Conservation (phyloP, 2,888 invertebrate species). For the Pocota personata region DNA sequence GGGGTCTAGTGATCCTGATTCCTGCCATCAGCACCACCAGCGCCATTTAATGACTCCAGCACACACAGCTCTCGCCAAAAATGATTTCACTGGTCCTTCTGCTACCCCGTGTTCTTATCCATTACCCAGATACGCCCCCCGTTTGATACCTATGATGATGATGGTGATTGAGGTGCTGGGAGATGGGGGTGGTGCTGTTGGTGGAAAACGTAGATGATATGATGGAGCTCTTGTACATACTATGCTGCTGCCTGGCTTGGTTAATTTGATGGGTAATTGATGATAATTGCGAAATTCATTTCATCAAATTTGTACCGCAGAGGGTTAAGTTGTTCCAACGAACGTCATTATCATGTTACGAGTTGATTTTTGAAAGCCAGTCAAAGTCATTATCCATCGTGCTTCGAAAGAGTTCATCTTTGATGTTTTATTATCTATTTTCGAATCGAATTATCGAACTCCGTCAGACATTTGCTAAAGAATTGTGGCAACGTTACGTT, state of each 20-base stretch:
- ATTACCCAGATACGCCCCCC: constrained; percentile 15
- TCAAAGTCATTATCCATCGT: neutral
- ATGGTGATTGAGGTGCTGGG: constrained; percentile 21
- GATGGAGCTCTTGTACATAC: constrained; percentile 27
- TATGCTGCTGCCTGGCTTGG: constrained; percentile 39
- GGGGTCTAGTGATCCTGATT: constrained; percentile 55
- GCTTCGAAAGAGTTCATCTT: neutral
- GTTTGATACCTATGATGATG: constrained; percentile 34
- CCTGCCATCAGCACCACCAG: constrained; percentile 58
- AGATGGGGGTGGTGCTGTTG: neutral
- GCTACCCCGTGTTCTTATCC: constrained; percentile 16
- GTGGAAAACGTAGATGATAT: neutral
- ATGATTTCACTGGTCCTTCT: constrained; percentile 53
- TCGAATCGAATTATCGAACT: neutral
- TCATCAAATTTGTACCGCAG: constrained; percentile 63
- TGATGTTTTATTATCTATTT: neutral
- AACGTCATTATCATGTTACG: constrained; percentile 39
- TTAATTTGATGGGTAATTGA: constrained; percentile 71
- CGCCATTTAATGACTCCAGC: constrained; percentile 56
- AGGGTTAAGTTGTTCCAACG: constrained; percentile 53
- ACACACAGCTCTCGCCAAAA: constrained; percentile 45
- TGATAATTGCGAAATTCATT: constrained; percentile 70
- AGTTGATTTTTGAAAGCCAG: constrained; percentile 1
- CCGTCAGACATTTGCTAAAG: neutral
- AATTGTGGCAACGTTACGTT: too few relatives aligned